Conservation (phyloP, 2,113 vertebrate species). For the Pterocles gutturalis region DNA sequence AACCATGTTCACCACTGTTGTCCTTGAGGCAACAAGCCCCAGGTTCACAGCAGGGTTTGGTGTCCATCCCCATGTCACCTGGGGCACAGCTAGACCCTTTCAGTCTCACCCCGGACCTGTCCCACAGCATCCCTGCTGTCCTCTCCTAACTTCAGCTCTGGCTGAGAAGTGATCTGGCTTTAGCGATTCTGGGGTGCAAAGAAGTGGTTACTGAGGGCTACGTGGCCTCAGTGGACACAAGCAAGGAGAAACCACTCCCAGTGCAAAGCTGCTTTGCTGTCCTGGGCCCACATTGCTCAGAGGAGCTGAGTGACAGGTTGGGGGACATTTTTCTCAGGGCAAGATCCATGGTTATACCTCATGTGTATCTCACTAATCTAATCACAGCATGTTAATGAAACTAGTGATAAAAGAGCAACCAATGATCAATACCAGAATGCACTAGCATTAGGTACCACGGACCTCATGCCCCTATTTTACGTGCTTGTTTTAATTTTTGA, state of each 20-base stretch:
- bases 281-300: background rate
- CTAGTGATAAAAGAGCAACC: background rate
- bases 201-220: background rate
- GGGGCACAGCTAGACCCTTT: background rate
- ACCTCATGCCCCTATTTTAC: background rate
- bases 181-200: background rate
- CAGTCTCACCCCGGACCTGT: fast-evolving
- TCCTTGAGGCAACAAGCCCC: background rate
- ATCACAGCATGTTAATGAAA: background rate
- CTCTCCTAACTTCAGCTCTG: background rate
- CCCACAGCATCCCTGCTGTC: background rate
- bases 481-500: background rate
- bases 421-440: background rate
- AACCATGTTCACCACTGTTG: background rate
- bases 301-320: background rate
- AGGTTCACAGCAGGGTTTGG: background rate
- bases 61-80: fast-evolving
- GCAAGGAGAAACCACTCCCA: background rate
- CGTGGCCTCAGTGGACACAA: fast-evolving
- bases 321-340: background rate
- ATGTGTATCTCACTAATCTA: background rate
- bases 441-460: background rate
- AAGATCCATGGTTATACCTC: background rate
- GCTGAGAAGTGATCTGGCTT: background rate
- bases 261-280: background rate